These are phyloP conservation scores for Antheraea yamamai DNA, from an alignment of 2,888 invertebrate species.

Conservation along the genomic window DNA sequence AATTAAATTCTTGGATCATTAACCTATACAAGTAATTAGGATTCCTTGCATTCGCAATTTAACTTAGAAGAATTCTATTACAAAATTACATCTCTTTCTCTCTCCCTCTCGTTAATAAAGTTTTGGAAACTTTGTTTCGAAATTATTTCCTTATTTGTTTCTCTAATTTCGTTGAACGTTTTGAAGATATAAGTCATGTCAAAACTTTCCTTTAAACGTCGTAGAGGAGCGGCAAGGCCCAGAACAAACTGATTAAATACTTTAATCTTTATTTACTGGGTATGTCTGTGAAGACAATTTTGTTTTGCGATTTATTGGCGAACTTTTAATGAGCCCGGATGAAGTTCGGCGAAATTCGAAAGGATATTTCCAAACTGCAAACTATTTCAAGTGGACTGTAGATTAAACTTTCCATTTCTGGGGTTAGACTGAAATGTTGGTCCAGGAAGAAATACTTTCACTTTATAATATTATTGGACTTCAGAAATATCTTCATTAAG, in stretches of 20 bases:
- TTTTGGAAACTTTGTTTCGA: conserved; percentile 12
- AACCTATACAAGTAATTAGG: neutral
- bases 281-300: conserved; percentile 65
- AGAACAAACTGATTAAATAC: conserved; percentile 74
- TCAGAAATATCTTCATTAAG: too few relatives aligned
- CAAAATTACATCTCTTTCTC: neutral
- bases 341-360: conserved; percentile 43
- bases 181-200: conserved; percentile 71
- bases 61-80: neutral
- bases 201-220: conserved; percentile 68
- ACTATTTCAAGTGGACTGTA: conserved; percentile 26
- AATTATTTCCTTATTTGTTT: conserved; percentile 20
- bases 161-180: conserved; percentile 43
- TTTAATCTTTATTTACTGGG: conserved; percentile 77
- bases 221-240: conserved; percentile 41
- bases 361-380: conserved; percentile 27
- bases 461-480: neutral
- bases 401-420: conserved; percentile 3
- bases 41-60: neutral
- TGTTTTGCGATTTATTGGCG: conserved; percentile 69
- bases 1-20: neutral
- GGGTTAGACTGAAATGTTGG: neutral
- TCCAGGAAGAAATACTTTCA: neutral
- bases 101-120: neutral
- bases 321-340: conserved; percentile 65